These are phyloP conservation scores for Probosciger aterrimus DNA, from an alignment of 2,113 vertebrate species.

Conservation along the genomic window DNA sequence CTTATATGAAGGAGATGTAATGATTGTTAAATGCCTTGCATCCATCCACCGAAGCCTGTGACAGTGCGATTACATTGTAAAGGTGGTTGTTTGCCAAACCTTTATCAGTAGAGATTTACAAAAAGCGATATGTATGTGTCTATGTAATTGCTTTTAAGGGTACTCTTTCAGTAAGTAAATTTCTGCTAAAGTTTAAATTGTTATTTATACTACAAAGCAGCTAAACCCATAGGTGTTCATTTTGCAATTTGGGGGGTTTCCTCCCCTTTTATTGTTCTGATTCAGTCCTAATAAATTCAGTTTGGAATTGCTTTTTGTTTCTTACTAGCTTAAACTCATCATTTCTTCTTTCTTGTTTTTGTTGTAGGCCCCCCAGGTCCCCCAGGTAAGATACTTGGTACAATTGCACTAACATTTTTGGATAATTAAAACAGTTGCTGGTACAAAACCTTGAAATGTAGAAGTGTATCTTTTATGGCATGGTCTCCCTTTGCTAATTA, in stretches of 20 bases:
- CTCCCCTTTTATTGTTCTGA: neutral
- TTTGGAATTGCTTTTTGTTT: neutral
- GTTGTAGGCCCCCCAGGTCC: slow-evolving; percentile 87
- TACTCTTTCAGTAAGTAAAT: neutral
- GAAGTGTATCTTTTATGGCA: neutral
- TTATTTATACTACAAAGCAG: neutral
- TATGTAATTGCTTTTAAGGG: neutral
- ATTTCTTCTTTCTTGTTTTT: neutral
- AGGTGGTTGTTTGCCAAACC: neutral
- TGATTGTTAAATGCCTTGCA: neutral
- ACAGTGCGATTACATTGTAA: neutral
- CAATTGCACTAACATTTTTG: neutral
- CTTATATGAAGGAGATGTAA: neutral
- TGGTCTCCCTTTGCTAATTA: neutral
- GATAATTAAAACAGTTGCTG: neutral
- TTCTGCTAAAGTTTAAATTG: neutral
- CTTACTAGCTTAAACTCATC: neutral
- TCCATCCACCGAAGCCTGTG: neutral
- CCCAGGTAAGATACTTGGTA: slow-evolving; percentile 78
- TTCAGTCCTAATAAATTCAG: neutral
- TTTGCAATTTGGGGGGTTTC: neutral
- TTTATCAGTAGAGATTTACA: neutral
- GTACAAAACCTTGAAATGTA: neutral
- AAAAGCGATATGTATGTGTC: neutral
- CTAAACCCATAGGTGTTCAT: neutral